These are phyloP conservation scores for Blastobasis lacticolella DNA, from an alignment of 2,888 invertebrate genomes.

Conservation along the genomic window DNA sequence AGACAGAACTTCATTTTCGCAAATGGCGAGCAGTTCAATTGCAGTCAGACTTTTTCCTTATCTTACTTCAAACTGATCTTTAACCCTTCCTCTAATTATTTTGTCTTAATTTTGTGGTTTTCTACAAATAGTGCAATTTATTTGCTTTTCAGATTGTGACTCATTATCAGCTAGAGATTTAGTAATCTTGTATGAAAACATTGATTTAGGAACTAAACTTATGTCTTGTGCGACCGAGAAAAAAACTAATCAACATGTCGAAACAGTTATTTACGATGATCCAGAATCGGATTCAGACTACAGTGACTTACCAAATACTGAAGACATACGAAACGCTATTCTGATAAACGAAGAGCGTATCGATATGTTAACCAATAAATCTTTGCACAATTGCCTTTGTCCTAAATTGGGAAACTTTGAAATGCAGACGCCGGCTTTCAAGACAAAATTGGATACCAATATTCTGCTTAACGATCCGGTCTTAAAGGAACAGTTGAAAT, in stretches of 20 bases:
- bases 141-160: conserved; percentile 26
- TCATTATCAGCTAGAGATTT: conserved; percentile 45
- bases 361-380: conserved; percentile 37
- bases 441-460: conserved; percentile 32
- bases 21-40: too few relatives aligned
- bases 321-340: conserved; percentile 41
- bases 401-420: conserved; percentile 46
- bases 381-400: conserved; percentile 42
- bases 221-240: conserved; percentile 31
- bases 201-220: conserved; percentile 45
- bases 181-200: conserved; percentile 57
- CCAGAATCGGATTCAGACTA: conserved; percentile 47
- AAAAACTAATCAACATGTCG: conserved; percentile 51
- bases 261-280: conserved; percentile 51
- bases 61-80: too few relatives aligned
- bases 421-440: conserved; percentile 32
- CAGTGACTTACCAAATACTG: conserved; percentile 41
- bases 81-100: too few relatives aligned
- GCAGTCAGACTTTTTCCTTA: too few relatives aligned
- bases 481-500: conserved; percentile 41
- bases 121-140: neutral
- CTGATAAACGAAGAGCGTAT: conserved; percentile 46
- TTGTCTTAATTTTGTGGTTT: too few relatives aligned
- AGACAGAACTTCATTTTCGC: too few relatives aligned
- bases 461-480: conserved; percentile 42